Evolutionary conservation across 1,140 invertebrate species (phyloP).

Genomic region (Heliconius himera): DNA sequence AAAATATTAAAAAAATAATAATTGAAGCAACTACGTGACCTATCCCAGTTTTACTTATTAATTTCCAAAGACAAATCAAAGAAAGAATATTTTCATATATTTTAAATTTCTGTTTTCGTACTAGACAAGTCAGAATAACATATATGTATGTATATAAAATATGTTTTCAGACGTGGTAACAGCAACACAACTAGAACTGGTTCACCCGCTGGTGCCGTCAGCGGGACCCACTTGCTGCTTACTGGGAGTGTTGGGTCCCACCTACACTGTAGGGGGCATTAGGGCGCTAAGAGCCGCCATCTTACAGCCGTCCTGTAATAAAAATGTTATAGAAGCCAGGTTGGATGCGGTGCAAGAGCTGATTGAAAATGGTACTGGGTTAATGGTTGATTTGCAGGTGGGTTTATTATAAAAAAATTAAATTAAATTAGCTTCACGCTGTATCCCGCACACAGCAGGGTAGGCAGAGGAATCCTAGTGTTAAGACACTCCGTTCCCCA

Average conservation of each 20-base stretch:
- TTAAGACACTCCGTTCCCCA: too few relatives aligned
- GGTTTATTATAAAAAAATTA: too few relatives aligned
- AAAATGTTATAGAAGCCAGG: slow-evolving; percentile 85
- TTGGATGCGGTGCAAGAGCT: slow-evolving; percentile 90
- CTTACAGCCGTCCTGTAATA: slow-evolving; percentile 89
- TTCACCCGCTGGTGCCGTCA: slow-evolving; percentile 77
- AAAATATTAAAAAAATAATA: too few relatives aligned
- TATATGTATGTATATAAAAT: background rate
- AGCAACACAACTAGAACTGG: slow-evolving; percentile 88
- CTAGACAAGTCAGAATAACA: too few relatives aligned
- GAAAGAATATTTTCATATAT: too few relatives aligned
- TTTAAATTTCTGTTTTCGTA: too few relatives aligned
- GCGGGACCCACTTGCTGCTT: slow-evolving; percentile 82
- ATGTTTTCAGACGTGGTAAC: slow-evolving; percentile 84
- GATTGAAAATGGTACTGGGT: slow-evolving; percentile 84
- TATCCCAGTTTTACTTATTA: too few relatives aligned
- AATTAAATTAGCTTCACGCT: too few relatives aligned
- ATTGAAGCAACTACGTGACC: too few relatives aligned
- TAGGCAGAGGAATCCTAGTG: too few relatives aligned
- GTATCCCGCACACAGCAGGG: too few relatives aligned
- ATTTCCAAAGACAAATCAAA: too few relatives aligned
- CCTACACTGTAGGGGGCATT: slow-evolving; percentile 89
- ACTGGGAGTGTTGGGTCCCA: slow-evolving; percentile 89
- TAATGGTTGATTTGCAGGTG: slow-evolving; percentile 81
- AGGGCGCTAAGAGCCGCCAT: slow-evolving; percentile 89